Conservation (phyloP, 2,888 invertebrate genomes). For the Cyclophora punctaria region DNA sequence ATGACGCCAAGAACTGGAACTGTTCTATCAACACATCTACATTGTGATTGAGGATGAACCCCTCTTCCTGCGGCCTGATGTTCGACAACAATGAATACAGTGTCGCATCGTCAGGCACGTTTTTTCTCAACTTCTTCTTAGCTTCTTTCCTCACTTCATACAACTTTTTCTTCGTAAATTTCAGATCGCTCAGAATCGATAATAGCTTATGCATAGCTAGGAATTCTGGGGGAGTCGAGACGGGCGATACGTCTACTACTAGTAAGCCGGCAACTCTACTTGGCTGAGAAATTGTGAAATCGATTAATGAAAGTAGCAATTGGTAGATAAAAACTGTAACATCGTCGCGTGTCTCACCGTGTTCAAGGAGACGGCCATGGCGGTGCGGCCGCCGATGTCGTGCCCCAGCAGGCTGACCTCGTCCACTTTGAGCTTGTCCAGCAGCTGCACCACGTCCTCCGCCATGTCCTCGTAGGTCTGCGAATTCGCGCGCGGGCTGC, state of each 20-base stretch:
- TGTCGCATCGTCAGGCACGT: slow-evolving; percentile 69
- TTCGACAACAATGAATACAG: slow-evolving; percentile 71
- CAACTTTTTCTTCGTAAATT: slow-evolving; percentile 38
- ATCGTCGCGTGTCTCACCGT: slow-evolving; percentile 57
- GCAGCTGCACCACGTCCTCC: slow-evolving; percentile 79
- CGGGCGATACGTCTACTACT: slow-evolving; percentile 81
- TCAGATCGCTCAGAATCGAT: slow-evolving; percentile 47
- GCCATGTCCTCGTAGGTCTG: slow-evolving; percentile 85
- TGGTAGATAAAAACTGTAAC: too few relatives aligned
- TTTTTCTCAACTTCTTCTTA: slow-evolving; percentile 29
- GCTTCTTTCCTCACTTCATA: slow-evolving; percentile 31
- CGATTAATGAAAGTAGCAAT: neutral
- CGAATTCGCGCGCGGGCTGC: slow-evolving; percentile 84
- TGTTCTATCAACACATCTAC: slow-evolving; percentile 79
- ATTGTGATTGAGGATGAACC: slow-evolving; percentile 82
- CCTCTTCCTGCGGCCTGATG: slow-evolving; percentile 35
- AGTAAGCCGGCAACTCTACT: slow-evolving; percentile 75
- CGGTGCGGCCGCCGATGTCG: slow-evolving; percentile 92
- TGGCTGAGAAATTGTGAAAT: slow-evolving; percentile 46
- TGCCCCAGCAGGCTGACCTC: slow-evolving; percentile 86
- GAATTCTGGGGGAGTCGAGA: slow-evolving; percentile 61
- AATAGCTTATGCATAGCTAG: slow-evolving; percentile 76
- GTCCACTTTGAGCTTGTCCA: slow-evolving; percentile 74
- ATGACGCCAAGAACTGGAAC: slow-evolving; percentile 76
- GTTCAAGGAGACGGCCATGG: slow-evolving; percentile 86